Evolutionary conservation across 2,113 vertebrate species (phyloP), one percentile per base, ranked within the genome.

Genomic region (Ciconia stormi): DNA sequence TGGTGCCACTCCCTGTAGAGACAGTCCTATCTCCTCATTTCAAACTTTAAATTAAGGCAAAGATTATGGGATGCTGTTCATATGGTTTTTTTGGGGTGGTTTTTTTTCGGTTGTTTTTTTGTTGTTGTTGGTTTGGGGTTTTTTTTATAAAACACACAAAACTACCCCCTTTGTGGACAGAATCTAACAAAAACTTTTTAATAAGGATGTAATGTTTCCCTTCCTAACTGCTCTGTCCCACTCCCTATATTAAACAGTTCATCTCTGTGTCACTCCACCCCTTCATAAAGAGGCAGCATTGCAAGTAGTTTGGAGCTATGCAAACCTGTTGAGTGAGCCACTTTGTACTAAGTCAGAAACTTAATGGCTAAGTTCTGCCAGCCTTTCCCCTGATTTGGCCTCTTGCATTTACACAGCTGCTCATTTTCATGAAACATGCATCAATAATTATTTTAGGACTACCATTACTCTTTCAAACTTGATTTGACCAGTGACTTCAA

Each of bases 11-110:
- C 47, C 58, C 78, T 42, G 19, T 5, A 40, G 26, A 78, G 25
- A 29, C 27, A 90, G 19, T 56, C 80, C 95, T 92, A 94, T 91
- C 63, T 89, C 76, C 89, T 95, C 81, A 94, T 94, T 96, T 97
- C 55, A 63, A 91, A 70, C 58, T 96, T 92, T 21, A 83, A 82
- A 53, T 92, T 91, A 90, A 80, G 38, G 76, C 36, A 95, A 84
- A 66, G 15, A 77, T 32, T 46, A 93, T 38, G 44, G 63, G 56
- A 84, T 47, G 61, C 19, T 50, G 56, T 30, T 71, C 8, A 44
- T 22, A 38, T 3, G 12, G 5, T 10, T 3, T 27, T 46, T 15
- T 7, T 7, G 12, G 21, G 21, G 27, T 8, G n/a, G n/a, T 21
- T 58, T 36, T 21, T 19, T 10, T 44, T 38, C 8, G 38, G 21